These are phyloP conservation scores for Atta cephalotes DNA, from an alignment of 1,140 invertebrate genomes.

Conservation along the genomic window DNA sequence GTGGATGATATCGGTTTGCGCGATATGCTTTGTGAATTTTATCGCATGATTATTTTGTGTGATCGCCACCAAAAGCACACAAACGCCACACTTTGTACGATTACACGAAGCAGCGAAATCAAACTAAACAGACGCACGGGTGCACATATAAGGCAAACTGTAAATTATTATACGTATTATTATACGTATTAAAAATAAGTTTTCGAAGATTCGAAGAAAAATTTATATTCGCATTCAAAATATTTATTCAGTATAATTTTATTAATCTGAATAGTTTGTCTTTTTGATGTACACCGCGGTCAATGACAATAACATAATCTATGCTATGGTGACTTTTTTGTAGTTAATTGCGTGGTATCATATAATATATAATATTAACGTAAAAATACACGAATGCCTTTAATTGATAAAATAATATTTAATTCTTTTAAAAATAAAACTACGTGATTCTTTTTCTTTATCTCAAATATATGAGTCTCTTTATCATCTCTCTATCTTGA, in stretches of 20 bases:
- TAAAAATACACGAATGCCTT: not conserved
- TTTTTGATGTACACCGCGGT: slow-evolving; percentile 11
- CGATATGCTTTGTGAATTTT: slow-evolving; percentile 50
- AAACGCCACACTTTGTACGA: slow-evolving; percentile 46
- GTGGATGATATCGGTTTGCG: slow-evolving; percentile 36
- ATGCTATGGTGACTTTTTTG: slow-evolving; percentile 29
- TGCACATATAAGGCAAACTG: slow-evolving; percentile 36
- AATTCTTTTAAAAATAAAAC: not conserved
- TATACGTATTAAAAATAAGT: slow-evolving; percentile 31
- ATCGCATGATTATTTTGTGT: slow-evolving; percentile 47
- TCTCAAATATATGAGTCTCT: not conserved
- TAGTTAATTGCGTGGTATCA: not conserved
- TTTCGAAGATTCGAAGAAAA: too few species aligned
- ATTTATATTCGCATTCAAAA: not conserved
- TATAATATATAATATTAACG: slow-evolving; percentile 1
- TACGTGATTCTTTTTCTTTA: not conserved
- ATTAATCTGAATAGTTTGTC: slow-evolving; percentile 6
- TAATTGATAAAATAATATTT: slow-evolving; percentile 10
- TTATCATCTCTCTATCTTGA: not conserved
- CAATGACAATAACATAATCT: slow-evolving; percentile 31
- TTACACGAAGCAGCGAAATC: slow-evolving; percentile 54
- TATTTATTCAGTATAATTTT: slow-evolving; percentile 8
- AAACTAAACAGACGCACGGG: slow-evolving; percentile 23
- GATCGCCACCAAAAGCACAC: slow-evolving; percentile 68
- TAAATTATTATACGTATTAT: not conserved